Conservation (phyloP, 2,113 vertebrate genomes). For the Podocnemis expansa region DNA sequence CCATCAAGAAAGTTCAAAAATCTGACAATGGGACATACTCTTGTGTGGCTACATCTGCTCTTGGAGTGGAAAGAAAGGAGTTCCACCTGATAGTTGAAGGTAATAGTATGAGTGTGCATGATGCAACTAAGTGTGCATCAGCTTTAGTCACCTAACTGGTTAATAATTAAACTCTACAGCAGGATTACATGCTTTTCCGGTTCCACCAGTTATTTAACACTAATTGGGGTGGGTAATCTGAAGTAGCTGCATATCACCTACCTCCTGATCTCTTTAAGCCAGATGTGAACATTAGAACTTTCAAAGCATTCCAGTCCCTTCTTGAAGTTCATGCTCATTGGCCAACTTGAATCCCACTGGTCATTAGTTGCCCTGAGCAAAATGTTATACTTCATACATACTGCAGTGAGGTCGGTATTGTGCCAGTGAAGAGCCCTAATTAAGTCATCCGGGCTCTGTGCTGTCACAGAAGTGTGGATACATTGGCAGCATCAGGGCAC, state of each 20-base stretch:
- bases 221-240: neutral
- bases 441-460: neutral
- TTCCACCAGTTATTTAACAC: neutral
- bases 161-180: neutral
- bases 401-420: neutral
- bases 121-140: neutral
- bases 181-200: slow-evolving; percentile 16
- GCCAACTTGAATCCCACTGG: neutral
- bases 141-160: neutral
- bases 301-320: neutral
- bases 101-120: slow-evolving; percentile 48
- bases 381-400: neutral
- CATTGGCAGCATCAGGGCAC: neutral
- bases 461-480: neutral
- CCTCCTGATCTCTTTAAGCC: neutral
- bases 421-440: neutral
- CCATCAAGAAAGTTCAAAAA: slow-evolving; percentile 59
- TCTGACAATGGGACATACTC: slow-evolving; percentile 77
- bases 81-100: slow-evolving; percentile 77
- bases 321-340: neutral
- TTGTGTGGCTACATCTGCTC: slow-evolving; percentile 34
- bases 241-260: neutral
- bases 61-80: neutral
- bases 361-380: neutral
- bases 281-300: neutral